Evolutionary conservation across 2,113 vertebrate species (phyloP), one percentile per base, ranked within the genome.

Genomic region (Brevimyrus niger): DNA sequence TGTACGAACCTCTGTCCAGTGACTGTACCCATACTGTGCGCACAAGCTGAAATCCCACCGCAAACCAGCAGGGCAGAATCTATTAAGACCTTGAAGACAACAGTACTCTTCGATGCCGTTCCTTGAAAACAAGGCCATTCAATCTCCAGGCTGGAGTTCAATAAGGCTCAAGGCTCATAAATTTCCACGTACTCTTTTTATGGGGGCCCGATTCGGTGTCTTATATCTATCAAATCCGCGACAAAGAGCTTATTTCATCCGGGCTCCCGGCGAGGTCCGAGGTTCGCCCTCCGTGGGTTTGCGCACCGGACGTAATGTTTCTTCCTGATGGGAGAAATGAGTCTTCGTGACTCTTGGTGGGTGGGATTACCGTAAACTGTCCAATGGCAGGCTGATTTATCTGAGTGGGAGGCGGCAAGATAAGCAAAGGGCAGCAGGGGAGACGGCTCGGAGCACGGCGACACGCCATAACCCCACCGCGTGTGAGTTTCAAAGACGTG

Each of bases 41-140:
- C 42, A 38, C 5, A 27, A 84, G 88, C 38, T 55, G 42, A 58
- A 89, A 84, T 2, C 35, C 11, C 82, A 73, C 73, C 69, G 27
- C 73, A 83, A 17, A 55, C 48, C 17, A 58, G 47, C 76, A 21
- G 50, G 69, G 31, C 51, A 46, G 76, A 83, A 55, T 27, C n/a
- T 35, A 76, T 0, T 1, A 48, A 90, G 89, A 17, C 86, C 88
- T 84, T 84, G 15, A 82, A 89, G 58, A 46, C 1, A 85, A 50
- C 31, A 10, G 65, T 50, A 76, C 4, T 15, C 47, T 90, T 84
- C 90, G 90, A 90, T 90, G 90, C 53, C 21, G 86, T 88, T 90
- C 91, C 92, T 92, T 90, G 90, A 94, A 92, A 89, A 90, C 90
- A 42, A 92, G 90, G 91, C 92, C 86, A 2, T 90, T 90, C 91